Evolutionary conservation across 2,797 vertebrate species (phyloP).

Genomic region (Graptemys geographica): DNA sequence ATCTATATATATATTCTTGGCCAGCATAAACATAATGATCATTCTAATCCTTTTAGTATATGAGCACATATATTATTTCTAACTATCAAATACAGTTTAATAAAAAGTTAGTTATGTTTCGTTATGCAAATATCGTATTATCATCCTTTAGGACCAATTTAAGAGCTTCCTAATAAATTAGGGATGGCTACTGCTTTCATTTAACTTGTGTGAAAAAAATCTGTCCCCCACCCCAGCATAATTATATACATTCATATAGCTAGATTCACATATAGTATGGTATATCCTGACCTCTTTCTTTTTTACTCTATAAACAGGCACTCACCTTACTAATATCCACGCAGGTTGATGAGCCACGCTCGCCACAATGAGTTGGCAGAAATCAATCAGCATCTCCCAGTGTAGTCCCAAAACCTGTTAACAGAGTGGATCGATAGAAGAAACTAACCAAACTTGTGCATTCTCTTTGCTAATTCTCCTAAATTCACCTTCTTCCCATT

Average conservation of each 20-base stretch:
- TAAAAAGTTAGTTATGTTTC: background rate
- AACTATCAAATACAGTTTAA: background rate
- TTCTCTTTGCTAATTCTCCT: background rate
- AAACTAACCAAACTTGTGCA: background rate
- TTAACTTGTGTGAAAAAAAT: background rate
- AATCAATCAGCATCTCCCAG: background rate
- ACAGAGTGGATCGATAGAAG: background rate
- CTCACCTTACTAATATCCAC: background rate
- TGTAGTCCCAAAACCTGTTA: background rate
- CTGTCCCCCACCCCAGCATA: conserved; percentile 1
- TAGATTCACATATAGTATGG: no score
- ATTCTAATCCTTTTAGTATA: fast-evolving
- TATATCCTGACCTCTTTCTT: background rate
- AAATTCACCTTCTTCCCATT: background rate
- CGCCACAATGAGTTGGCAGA: background rate
- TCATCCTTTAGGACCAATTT: background rate
- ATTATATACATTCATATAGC: background rate
- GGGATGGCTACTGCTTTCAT: background rate
- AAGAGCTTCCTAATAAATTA: background rate
- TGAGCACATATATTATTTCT: fast-evolving
- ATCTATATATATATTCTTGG: background rate
- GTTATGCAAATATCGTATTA: background rate
- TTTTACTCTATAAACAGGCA: background rate
- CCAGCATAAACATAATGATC: background rate
- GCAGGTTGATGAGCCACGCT: background rate